phyloP scores from a whole-genome alignment of 2,888 invertebrate genomes.

The Athetis lepigone region DNA sequence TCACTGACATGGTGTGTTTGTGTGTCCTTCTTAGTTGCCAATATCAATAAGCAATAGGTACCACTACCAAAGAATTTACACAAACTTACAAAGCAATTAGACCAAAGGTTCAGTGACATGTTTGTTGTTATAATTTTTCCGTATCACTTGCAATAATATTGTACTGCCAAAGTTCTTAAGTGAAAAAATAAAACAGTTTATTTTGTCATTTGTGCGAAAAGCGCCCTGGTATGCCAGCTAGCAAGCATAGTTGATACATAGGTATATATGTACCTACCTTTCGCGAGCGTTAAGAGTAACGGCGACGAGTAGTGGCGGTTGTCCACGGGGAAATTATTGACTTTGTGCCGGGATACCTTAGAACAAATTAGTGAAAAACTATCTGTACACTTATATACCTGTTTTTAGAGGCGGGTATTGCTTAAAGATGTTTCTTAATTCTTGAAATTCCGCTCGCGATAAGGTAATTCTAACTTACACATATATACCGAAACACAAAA shows the following conservation, averaged over 20 bases:
- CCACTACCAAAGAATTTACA: slow-evolving; percentile 7
- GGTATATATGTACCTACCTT: slow-evolving; percentile 4
- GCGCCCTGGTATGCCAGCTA: neutral
- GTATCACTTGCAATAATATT: neutral
- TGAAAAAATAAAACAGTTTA: slow-evolving; percentile 8
- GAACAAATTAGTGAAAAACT: neutral
- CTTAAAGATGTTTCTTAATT: neutral
- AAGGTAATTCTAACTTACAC: neutral
- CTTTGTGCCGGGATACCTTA: neutral
- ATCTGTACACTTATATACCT: neutral
- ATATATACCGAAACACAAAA: neutral
- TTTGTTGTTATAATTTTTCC: too few relatives aligned
- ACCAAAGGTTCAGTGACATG: too few relatives aligned
- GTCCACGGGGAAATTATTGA: neutral
- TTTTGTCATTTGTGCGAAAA: neutral
- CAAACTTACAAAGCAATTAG: neutral
- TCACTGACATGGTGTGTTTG: neutral
- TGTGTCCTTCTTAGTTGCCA: neutral
- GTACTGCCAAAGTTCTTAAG: slow-evolving; percentile 2
- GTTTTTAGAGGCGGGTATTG: neutral
- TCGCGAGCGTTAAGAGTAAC: slow-evolving; percentile 2
- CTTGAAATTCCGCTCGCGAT: slow-evolving; percentile 5
- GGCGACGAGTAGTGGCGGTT: neutral
- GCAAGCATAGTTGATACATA: too few relatives aligned
- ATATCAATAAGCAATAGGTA: neutral